Evolutionary conservation across 2,888 invertebrate species (phyloP), one percentile per base, ranked within the genome.

Genomic region (Ectemnius lituratus): DNA sequence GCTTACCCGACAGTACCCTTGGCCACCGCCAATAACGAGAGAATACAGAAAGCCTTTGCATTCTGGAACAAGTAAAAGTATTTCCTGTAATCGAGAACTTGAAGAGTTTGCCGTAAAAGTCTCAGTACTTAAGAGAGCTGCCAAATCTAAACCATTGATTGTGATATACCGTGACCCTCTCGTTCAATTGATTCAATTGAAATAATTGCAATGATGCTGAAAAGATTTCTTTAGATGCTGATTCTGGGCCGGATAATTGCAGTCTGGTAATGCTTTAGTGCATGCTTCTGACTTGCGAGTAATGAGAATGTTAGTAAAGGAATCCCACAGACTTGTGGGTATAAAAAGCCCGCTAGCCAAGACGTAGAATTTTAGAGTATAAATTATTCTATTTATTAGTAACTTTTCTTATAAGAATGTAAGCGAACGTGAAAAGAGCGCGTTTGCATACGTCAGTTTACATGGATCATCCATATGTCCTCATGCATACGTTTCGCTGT

Each of bases 1-100:
- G 16, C 65, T 4, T 79, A 64, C 62, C 75, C 82, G 2, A 60
- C 72, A 4, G 66, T 77, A 14, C 47, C 79, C 11, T 49, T 74
- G 14, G 63, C 76, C 2, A 87, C 87, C 57, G 82, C 87, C 11
- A 85, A 87, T 47, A 89, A 88, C 75, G 90, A 90, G 27, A 85
- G 87, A 69, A 86, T 91, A 76, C 91, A 92, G 58, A 91, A 91
- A 82, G 91, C 91, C 18, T 90, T 92, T 70, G 91, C 91, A 5
- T 92, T 92, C 84, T 92, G 92, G 92, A 92, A 92, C 66, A 90
- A 90, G 69, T 72, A 72, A 67, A 23, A 45, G n/a, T 20, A 27
- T 46, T 18, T 23, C 5, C 5, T 6, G 3, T 49, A 14, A 63
- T 59, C 20, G 20, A 46, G 52, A 4, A 49, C 2, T n/a, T 16